A percentile compares a stretch with the other conserved stretches of the same genome.
phyloP scores from a whole-genome alignment of 2,797 vertebrate species.

The Sylvilagus floridanus region DNA sequence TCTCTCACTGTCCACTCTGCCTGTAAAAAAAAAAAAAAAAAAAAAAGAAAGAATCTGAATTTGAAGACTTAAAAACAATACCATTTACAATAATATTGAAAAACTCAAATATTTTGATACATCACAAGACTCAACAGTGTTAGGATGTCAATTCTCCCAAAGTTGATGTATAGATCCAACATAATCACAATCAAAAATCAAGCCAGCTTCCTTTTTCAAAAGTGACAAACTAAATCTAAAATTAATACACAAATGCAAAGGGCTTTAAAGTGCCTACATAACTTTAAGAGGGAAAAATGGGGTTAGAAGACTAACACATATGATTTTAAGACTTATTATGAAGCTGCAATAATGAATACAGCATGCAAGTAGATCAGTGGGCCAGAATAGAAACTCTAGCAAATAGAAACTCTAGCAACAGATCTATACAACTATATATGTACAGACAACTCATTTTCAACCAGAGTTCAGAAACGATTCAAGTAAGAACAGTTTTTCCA shows the following conservation, averaged over 20 bases:
- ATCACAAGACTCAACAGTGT: neutral
- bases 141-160: neutral
- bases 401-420: neutral
- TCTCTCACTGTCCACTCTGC: too few species aligned
- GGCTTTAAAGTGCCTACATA: neutral
- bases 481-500: neutral
- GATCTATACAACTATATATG: neutral
- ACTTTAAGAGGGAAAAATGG: neutral
- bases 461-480: neutral
- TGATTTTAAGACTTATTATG: constrained; percentile 41
- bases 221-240: constrained; percentile 39
- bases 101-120: neutral
- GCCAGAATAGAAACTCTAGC: neutral
- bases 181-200: neutral
- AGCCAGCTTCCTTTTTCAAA: neutral
- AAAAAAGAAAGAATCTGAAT: neutral
- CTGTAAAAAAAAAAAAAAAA: too few species aligned
- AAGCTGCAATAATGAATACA: constrained; percentile 10
- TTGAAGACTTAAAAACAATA: constrained; percentile 18
- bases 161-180: neutral
- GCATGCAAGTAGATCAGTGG: neutral
- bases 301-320: neutral
- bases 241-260: neutral
- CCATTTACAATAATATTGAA: neutral
- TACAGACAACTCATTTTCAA: constrained; percentile 35